Evolutionary conservation across 2,113 vertebrate species (phyloP), one percentile per base, ranked within the genome.

Genomic region (Oostethus manadensis): DNA sequence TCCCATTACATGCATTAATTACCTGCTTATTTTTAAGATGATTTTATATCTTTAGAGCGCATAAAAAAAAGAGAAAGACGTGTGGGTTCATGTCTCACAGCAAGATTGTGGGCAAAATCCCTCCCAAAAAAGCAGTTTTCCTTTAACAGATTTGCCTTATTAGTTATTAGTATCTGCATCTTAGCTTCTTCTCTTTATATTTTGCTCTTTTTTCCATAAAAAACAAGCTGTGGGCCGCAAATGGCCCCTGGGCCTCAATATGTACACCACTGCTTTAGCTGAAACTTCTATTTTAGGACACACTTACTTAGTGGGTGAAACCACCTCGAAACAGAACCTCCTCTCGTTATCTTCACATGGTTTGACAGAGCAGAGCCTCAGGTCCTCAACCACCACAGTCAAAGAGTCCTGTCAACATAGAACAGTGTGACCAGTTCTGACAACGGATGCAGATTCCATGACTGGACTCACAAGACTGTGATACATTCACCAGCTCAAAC

Each of bases 271-370:
- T 8, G 7, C 23, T 26, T 26, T 26, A 26, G 23, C 2, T 26
- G 13, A 42, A 42, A 42, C 38, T 42, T 1, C 3, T 1, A 14
- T 42, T 2, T 14, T 14, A 3, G 38, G 38, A 42, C 10, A 42
- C 3, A 42, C 38, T 90, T 75, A 98, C 96, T 99, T 99, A n/a
- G 94, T 97, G 46, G 97, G 97, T 20, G 97, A 99, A 72, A 98
- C 95, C 67, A 99, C 97, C 71, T 99, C 97, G 51, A 99, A 99
- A 82, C 97, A 99, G 87, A 99, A 99, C 15, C 97, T 90, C 17
- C 97, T 90, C 72, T 99, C 96, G 62, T 94, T 92, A 64, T 99
- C 97, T 78, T 99, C 97, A 58, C 94, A 96, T 2, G 90, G 95
- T 84, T 99, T 99, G 53, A 99, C 97, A 0, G 97, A 97, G 74